phyloP scores from a whole-genome alignment of 2,113 vertebrate species.

The Psammodynastes pulverulentus region DNA sequence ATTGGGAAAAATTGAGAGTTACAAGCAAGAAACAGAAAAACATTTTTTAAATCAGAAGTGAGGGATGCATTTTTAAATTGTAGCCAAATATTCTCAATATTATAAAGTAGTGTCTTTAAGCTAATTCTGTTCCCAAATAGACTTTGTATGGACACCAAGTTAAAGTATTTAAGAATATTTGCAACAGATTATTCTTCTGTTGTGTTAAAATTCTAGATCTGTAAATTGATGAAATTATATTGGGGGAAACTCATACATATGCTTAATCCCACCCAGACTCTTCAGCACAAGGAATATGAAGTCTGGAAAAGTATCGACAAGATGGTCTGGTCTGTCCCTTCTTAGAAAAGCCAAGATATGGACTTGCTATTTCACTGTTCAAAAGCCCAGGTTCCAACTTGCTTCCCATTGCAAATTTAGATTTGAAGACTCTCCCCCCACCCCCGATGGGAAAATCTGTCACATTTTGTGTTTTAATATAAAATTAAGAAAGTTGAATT shows the following conservation, averaged over 20 bases:
- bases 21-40: not conserved
- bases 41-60: not conserved
- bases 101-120: not conserved
- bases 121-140: not conserved
- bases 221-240: not conserved
- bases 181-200: not conserved
- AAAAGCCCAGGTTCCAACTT: not conserved
- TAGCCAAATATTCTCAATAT: not conserved
- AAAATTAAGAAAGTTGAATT: not conserved
- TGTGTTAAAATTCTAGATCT: not conserved
- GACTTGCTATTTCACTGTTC: not conserved
- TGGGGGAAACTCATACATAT: not conserved
- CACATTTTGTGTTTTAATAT: not conserved
- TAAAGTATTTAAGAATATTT: not conserved
- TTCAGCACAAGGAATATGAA: not conserved
- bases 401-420: not conserved
- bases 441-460: not conserved
- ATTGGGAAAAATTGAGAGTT: not conserved
- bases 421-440: not conserved
- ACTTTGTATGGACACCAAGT: not conserved
- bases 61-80: not conserved
- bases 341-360: not conserved
- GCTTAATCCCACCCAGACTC: not conserved
- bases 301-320: not conserved
- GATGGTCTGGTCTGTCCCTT: not conserved